These are phyloP conservation scores for Dascyllus trimaculatus DNA, from an alignment of 2,113 vertebrate genomes.

Conservation along the genomic window DNA sequence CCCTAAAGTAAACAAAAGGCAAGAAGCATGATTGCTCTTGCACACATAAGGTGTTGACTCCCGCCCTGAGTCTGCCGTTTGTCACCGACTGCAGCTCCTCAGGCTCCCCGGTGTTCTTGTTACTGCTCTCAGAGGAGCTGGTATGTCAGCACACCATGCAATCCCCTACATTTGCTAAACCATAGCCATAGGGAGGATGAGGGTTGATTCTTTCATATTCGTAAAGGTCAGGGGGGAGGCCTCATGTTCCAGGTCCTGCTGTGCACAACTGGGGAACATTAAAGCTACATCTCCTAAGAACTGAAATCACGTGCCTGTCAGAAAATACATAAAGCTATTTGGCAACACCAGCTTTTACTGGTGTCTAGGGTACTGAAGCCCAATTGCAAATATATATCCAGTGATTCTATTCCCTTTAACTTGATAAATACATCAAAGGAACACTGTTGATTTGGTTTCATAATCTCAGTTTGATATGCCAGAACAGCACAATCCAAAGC, in stretches of 20 bases:
- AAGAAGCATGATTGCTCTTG: neutral
- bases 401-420: neutral
- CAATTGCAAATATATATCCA: neutral
- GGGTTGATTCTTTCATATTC: constrained; percentile 15
- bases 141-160: constrained; percentile 40
- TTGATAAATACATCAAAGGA: neutral
- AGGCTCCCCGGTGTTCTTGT: constrained; percentile 34
- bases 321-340: neutral
- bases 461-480: neutral
- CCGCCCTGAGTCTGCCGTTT: constrained; percentile 31
- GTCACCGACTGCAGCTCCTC: constrained; percentile 37
- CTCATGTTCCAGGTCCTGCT: constrained; percentile 29
- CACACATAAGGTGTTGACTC: constrained; percentile 16
- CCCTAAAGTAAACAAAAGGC: neutral
- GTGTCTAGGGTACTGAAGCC: neutral
- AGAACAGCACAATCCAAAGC: neutral
- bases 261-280: constrained; percentile 13
- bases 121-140: constrained; percentile 39
- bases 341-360: neutral
- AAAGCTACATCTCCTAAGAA: neutral
- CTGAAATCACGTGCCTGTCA: neutral
- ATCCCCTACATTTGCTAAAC: constrained; percentile 37
- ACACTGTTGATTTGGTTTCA: neutral
- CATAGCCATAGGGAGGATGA: constrained; percentile 1
- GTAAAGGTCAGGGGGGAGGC: constrained; percentile 40